Evolutionary conservation across 2,888 invertebrate species (phyloP), one percentile per base, ranked within the genome.

Genomic region (Calameuta filiformis): DNA sequence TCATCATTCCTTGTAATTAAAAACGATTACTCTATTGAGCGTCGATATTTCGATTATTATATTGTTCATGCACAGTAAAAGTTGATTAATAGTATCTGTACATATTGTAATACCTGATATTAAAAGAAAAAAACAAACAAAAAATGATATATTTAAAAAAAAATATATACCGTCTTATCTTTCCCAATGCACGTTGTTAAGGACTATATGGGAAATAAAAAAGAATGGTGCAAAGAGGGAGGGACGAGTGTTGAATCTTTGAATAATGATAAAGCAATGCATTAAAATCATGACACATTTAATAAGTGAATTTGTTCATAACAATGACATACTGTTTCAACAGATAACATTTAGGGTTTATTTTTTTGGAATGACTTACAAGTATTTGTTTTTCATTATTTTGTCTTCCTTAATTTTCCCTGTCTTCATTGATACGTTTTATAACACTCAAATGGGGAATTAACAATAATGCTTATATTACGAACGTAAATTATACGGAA

Each of bases 31-130:
- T 34, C 33, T 76, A 76, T 77, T 69, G 73, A 76, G 76, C 78
- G 76, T 78, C 73, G 75, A 77, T 75, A 71, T 78, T 78, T 75
- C 73, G 73, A 78, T 78, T 69, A 78, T 73, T 78, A 76, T 78
- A 76, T 75, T 73, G 73, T 78, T 78, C 78, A 76, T 78, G 78
- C 78, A 78, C 78, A 76, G 78, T 76, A 78, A 78, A 78, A 68
- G 76, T 78, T 78, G 75, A 78, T 37, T 78, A 69, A 78, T 76
- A 75, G 75, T 78, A 78, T 75, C 75, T 78, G 78, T 78, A 78
- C 35, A 78, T 78, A 78, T 76, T 78, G 78, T 78, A 78, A 78
- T 78, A 76, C 78, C 76, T 35, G 37, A 78, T 78, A 78, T 78
- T 78, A 78, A 78, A 78, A 40, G 23, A 40, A 33, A 33, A 40